Evolutionary conservation across 2,888 invertebrate species (phyloP).

Genomic region (Diaphora mendica): DNA sequence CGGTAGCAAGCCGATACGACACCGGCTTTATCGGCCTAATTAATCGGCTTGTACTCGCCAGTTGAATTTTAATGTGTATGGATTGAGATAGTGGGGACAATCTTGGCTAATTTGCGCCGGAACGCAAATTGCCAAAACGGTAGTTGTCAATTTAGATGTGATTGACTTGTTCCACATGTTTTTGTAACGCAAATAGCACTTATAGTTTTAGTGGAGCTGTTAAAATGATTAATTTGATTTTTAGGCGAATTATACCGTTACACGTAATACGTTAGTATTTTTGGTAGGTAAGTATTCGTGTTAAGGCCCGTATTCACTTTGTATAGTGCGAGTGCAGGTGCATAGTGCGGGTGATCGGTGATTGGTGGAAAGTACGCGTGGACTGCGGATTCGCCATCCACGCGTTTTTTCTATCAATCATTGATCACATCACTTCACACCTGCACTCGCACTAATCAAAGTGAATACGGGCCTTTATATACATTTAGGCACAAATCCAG

Average conservation of each 20-base stretch:
- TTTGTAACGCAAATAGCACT: constrained; percentile 14
- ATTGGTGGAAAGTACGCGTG: too few relatives aligned
- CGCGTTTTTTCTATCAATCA: too few relatives aligned
- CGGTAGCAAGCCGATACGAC: constrained; percentile 72
- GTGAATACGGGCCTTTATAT: too few relatives aligned
- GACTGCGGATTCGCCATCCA: too few relatives aligned
- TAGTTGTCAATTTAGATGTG: constrained; percentile 22
- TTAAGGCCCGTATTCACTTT: too few relatives aligned
- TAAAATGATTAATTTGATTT: not conserved
- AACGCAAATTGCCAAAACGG: constrained; percentile 50
- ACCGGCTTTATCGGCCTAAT: constrained; percentile 77
- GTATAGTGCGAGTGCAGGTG: too few relatives aligned
- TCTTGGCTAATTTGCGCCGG: constrained; percentile 46
- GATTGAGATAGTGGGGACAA: constrained; percentile 54
- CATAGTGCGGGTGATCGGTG: too few relatives aligned
- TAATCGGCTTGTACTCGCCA: constrained; percentile 73
- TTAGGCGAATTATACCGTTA: not conserved
- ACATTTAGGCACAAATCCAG: too few relatives aligned
- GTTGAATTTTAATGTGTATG: constrained; percentile 58
- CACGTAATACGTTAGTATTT: not conserved
- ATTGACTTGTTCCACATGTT: constrained; percentile 21
- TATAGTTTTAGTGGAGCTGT: constrained; percentile 4
- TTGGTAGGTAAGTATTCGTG: not conserved
- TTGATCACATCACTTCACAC: too few relatives aligned
- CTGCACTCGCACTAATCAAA: too few relatives aligned